Base-by-base conservation (phyloP, 2,797 vertebrate species). In the Otolemur crassicaudatus region DNA sequence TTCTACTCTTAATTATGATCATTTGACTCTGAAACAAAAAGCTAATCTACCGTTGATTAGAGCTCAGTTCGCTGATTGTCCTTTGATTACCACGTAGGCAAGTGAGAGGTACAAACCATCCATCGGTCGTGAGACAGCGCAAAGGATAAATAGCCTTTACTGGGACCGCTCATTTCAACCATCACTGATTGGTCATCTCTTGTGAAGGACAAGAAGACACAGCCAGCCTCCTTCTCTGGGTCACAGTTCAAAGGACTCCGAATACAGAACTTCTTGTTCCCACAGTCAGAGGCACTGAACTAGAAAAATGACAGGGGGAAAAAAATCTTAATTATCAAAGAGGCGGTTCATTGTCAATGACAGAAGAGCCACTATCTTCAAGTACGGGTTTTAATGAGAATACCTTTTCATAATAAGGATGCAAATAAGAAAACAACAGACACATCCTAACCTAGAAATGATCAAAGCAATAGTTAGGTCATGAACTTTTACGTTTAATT, bases 101-200 rank as follows among this genome's bases (percentile, higher is more conserved):
- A 91, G 9, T 34, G 86, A 3, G 29, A 60, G 72, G 79, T 91
- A 99, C 99, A 97, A 97, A 99, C 99, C 99, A 99, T 99, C 99
- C 99, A 99, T 79, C 97, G 98, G 97, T 99, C 99, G 90, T 97
- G 96, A 65, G 99, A 99, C 85, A 99, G 97, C 0, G 99, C 99
- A 82, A 99, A 99, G 19, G 99, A 98, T 95, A 99, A 70, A 31
- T 99, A 99, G 70, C 99, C 99, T 88, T 98, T 97, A 53, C 98
- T 98, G 58, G 99, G 98, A 29, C 99, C 99, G 10, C 99, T 99
- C 98, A 99, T 98, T 96, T 99, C 99, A 97, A 99, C 98, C 95
- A 98, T 86, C 87, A 99, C 98, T 0, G 98, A 98, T 3, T 37
- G 95, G 22, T 69, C 92, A 43, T 99, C 97, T 12, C 31, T 92